These are phyloP conservation scores for Pseudomyrmex sp. DNA, from an alignment of 1,140 invertebrate species.

Conservation along the genomic window DNA sequence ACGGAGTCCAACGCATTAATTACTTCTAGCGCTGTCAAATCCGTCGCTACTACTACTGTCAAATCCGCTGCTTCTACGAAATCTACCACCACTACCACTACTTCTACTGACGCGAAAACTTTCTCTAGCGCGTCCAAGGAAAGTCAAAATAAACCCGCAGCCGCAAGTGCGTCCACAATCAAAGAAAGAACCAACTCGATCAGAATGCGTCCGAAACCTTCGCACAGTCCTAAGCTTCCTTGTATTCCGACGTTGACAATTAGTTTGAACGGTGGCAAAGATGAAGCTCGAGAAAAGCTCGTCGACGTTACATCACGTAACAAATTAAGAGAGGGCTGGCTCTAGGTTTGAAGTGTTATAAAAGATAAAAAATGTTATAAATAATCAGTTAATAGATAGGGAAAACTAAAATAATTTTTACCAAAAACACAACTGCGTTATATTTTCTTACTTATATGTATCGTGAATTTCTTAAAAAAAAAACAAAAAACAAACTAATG, in stretches of 20 bases:
- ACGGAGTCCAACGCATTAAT: background rate
- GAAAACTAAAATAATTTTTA: too few relatives aligned
- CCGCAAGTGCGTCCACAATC: background rate
- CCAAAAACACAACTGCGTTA: too few relatives aligned
- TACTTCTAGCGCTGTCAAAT: background rate
- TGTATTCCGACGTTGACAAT: conserved; percentile 57
- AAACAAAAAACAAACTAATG: too few relatives aligned
- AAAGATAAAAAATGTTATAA: too few relatives aligned
- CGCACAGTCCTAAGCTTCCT: conserved; percentile 66
- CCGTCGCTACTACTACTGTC: background rate
- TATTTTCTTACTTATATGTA: too few relatives aligned
- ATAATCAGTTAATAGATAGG: too few relatives aligned
- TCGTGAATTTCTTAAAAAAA: too few relatives aligned
- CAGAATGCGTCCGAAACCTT: conserved; percentile 66
- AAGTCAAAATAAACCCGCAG: background rate
- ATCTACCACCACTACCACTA: background rate
- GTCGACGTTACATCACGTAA: conserved; percentile 59
- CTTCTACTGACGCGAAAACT: background rate
- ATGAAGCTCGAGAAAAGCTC: conserved; percentile 61
- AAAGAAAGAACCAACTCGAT: conserved; percentile 32
- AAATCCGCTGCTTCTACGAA: background rate
- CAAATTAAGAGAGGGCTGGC: conserved; percentile 71
- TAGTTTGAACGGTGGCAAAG: conserved; percentile 27
- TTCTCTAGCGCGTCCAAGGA: background rate
- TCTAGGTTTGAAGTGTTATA: conserved; percentile 30